Evolutionary conservation across 2,113 vertebrate species (phyloP).

Genomic region (Kryptolebias marmoratus): DNA sequence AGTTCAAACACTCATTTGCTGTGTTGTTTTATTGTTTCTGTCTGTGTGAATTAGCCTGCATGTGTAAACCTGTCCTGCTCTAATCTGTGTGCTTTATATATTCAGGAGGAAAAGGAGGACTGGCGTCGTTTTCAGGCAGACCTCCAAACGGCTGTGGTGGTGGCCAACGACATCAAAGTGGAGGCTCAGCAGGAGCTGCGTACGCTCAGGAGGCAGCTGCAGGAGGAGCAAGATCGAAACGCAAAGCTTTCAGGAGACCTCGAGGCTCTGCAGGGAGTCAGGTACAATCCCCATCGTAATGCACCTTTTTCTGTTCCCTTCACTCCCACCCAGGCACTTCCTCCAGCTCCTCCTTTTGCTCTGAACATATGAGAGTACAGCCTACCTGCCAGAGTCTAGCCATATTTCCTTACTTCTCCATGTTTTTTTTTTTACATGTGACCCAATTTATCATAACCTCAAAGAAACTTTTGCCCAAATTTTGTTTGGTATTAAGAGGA

Average conservation of each 20-base stretch:
- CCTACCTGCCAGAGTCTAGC: constrained; percentile 64
- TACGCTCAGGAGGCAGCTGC: constrained; percentile 85
- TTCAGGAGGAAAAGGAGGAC: constrained; percentile 93
- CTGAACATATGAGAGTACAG: constrained; percentile 45
- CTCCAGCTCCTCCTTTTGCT: constrained; percentile 43
- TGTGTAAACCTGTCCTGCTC: background rate
- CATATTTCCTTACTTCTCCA: constrained; percentile 34
- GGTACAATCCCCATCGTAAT: constrained; percentile 72
- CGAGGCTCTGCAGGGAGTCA: constrained; percentile 87
- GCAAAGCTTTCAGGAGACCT: constrained; percentile 87
- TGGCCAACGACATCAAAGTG: constrained; percentile 98
- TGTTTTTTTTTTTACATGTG: constrained; percentile 16
- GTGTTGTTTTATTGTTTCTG: background rate
- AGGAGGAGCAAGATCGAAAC: constrained; percentile 92
- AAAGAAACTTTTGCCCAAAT: constrained; percentile 29
- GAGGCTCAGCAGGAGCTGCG: constrained; percentile 97
- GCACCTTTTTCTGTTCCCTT: constrained; percentile 6
- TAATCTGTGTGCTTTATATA: constrained; percentile 9
- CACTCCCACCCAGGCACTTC: background rate
- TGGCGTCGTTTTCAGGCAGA: constrained; percentile 97
- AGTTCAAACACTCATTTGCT: background rate
- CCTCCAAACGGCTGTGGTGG: constrained; percentile 96
- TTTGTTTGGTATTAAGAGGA: background rate
- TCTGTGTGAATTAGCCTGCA: background rate
- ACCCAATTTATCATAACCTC: background rate